phyloP scores from a whole-genome alignment of 2,113 vertebrate genomes.

The Zosterops hypoxanthus region DNA sequence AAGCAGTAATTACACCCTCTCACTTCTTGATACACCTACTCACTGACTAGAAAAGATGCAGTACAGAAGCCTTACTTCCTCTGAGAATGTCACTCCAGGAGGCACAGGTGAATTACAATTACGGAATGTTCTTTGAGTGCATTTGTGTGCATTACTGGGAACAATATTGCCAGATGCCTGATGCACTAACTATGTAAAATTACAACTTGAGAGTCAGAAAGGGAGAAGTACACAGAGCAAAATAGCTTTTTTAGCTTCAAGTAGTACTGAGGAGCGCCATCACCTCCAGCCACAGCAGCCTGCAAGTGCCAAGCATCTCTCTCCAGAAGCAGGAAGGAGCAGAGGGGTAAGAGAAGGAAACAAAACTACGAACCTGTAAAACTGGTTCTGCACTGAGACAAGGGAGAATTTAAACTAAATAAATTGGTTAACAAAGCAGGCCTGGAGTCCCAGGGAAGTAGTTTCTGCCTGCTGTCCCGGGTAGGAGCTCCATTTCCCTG shows the following conservation, averaged over 20 bases:
- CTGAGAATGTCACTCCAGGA: conserved; percentile 7
- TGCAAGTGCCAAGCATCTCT: not conserved
- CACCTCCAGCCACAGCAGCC: not conserved
- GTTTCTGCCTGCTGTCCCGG: not conserved
- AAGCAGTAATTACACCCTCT: conserved; percentile 25
- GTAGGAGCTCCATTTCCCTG: no score
- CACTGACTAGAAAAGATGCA: not conserved
- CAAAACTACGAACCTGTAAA: not conserved
- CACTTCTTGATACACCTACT: not conserved
- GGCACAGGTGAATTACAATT: not conserved
- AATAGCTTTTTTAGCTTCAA: not conserved
- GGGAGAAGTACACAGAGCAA: not conserved
- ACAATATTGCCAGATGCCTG: not conserved
- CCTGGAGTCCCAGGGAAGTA: not conserved
- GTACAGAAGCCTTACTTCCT: not conserved
- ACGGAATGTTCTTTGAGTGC: not conserved
- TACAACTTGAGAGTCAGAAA: not conserved
- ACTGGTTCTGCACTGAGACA: not conserved
- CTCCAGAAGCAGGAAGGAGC: not conserved
- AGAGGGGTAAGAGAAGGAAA: not conserved
- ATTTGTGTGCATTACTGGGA: conserved; percentile 4
- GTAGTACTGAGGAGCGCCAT: not conserved
- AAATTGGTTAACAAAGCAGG: not conserved
- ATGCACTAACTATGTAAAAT: not conserved
- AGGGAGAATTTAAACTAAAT: not conserved